A percentile compares a stretch with the other conserved stretches of the same genome.
phyloP scores from a whole-genome alignment of 2,797 vertebrate genomes.

The Halcyon chelicuti region DNA sequence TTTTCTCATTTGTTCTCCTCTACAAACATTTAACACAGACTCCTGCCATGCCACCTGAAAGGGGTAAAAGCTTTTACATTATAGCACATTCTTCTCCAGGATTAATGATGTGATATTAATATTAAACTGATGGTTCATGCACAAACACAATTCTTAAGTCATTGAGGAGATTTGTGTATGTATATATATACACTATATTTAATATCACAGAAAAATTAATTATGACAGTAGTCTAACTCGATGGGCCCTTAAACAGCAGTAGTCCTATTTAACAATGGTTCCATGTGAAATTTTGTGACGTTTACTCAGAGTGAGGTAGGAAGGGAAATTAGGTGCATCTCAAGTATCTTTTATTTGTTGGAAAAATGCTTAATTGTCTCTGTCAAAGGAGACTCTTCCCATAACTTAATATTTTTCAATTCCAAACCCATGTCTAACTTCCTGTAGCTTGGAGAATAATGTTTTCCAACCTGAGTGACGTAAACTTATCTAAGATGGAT shows the following conservation, averaged over 20 bases:
- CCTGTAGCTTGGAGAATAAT: background rate
- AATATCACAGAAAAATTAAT: background rate
- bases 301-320: background rate
- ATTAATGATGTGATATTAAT: background rate
- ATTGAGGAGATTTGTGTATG: background rate
- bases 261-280: background rate
- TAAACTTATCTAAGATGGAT: background rate
- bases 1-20: background rate
- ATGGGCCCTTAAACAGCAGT: background rate
- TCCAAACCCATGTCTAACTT: background rate
- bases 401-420: background rate
- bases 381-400: background rate
- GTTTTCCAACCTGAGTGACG: background rate
- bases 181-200: background rate
- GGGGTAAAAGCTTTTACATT: background rate
- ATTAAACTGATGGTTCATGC: background rate
- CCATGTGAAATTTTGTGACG: background rate
- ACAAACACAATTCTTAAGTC: background rate
- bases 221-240: background rate
- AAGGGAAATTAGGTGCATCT: background rate
- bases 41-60: background rate
- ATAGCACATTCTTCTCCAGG: background rate
- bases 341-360: background rate
- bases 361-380: background rate
- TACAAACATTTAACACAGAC: background rate